A percentile compares a stretch with the other conserved stretches of the same genome.
Evolutionary conservation across 2,888 invertebrate genomes (phyloP).

Genomic region (Clivina fossor): DNA sequence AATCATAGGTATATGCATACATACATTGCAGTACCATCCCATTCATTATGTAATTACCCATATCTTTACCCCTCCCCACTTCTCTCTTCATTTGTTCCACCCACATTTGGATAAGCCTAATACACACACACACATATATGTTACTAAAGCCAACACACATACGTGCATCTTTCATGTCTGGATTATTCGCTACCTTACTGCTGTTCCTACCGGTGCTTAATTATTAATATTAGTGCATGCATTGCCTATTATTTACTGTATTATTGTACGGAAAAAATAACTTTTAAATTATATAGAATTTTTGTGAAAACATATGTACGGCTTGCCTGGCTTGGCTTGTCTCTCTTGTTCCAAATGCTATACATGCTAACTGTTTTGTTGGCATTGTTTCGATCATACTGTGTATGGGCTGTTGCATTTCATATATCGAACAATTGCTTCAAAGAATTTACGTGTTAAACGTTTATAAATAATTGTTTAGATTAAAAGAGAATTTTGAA

Average conservation of each 20-base stretch:
- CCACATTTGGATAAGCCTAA: too few species aligned
- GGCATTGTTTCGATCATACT: too few species aligned
- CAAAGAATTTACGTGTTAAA: too few species aligned
- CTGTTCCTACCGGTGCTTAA: conserved; percentile 52
- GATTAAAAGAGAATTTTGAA: too few species aligned
- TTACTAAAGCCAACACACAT: too few species aligned
- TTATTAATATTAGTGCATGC: conserved; percentile 54
- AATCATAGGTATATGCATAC: too few species aligned
- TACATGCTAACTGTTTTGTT: background rate
- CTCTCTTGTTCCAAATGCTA: background rate
- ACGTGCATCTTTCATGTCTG: conserved; percentile 33
- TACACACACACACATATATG: too few species aligned
- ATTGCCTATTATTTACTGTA: conserved; percentile 53
- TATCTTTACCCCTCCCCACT: background rate
- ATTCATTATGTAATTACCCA: conserved; percentile 30
- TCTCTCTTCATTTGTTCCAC: background rate
- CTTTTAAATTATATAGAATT: conserved; percentile 54
- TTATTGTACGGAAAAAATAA: conserved; percentile 54
- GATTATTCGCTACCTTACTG: conserved; percentile 51
- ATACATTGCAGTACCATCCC: too few species aligned
- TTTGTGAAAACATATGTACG: conserved; percentile 52
- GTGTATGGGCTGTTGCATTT: too few species aligned
- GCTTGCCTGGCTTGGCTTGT: conserved; percentile 47
- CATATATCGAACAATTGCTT: too few species aligned
- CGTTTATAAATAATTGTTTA: too few species aligned